Percentiles rank a stretch among this genome's conserved stretches.
Conservation (phyloP, 2,888 invertebrate genomes). For the Scaptomyza caliginosa region DNA sequence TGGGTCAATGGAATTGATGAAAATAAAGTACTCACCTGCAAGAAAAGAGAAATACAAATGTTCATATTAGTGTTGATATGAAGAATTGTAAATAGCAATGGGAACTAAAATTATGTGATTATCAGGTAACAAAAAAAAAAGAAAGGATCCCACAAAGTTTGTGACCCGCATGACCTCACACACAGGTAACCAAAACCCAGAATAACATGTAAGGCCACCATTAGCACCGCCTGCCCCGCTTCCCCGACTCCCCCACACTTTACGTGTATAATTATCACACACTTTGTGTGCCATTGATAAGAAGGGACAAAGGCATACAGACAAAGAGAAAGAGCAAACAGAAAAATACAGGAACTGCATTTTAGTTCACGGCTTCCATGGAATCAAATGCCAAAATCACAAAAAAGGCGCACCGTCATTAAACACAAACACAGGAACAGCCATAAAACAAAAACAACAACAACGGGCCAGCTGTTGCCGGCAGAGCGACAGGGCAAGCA, state of each 20-base stretch:
- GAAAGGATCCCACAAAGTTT: conserved; percentile 10
- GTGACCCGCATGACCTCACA: conserved; percentile 45
- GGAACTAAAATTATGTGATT: conserved; percentile 34
- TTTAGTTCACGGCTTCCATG: conserved; percentile 55
- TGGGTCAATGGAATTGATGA: background rate
- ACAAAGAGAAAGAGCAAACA: conserved; percentile 34
- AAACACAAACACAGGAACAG: conserved; percentile 57
- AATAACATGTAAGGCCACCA: conserved; percentile 38
- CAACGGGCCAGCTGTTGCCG: conserved; percentile 31
- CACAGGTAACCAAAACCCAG: conserved; percentile 2
- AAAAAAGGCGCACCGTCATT: conserved; percentile 62
- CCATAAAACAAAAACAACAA: conserved; percentile 18
- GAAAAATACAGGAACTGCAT: conserved; percentile 75
- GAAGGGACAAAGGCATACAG: conserved; percentile 29
- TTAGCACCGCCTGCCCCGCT: conserved; percentile 33
- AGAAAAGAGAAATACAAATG: conserved; percentile 13
- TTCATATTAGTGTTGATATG: conserved; percentile 17
- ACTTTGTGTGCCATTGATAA: conserved; percentile 52
- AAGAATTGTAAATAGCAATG: background rate
- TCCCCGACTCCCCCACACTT: conserved; percentile 2
- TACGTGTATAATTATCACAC: conserved; percentile 72
- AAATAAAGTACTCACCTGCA: conserved; percentile 58
- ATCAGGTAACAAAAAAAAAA: conserved; percentile 17
- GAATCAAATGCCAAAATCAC: conserved; percentile 63
- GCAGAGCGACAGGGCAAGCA: conserved; percentile 1